Conservation (phyloP, 2,888 invertebrate species). For the Antitype chi region DNA sequence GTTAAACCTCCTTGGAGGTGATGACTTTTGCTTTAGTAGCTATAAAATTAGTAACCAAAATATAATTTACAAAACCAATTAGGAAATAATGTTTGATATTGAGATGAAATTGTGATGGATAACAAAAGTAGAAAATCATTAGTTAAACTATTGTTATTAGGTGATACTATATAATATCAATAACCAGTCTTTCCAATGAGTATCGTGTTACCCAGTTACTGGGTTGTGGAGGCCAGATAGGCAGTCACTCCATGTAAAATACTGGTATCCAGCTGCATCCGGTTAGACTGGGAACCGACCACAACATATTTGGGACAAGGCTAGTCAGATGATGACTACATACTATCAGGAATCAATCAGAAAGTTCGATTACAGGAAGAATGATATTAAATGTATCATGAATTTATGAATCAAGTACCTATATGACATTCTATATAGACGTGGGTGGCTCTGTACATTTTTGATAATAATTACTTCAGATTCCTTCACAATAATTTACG, state of each 20-base stretch:
- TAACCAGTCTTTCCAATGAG: too few species aligned
- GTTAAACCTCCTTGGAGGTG: not conserved
- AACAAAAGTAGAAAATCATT: not conserved
- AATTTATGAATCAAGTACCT: not conserved
- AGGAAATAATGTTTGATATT: not conserved
- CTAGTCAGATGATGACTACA: too few species aligned
- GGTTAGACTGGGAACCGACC: too few species aligned
- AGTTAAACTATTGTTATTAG: not conserved
- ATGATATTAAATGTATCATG: not conserved
- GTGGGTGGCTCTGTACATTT: not conserved
- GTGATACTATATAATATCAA: not conserved
- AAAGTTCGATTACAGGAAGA: not conserved
- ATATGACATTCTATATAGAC: not conserved
- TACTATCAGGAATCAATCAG: not conserved
- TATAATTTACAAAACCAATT: not conserved
- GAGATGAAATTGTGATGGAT: not conserved
- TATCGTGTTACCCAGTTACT: too few species aligned
- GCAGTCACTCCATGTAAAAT: too few species aligned
- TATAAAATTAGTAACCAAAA: not conserved
- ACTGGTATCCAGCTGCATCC: too few species aligned
- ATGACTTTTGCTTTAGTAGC: not conserved
- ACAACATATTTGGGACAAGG: too few species aligned
- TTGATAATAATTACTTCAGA: conserved; percentile 23
- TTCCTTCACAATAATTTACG: conserved; percentile 27
- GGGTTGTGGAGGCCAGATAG: too few species aligned